These are phyloP conservation scores for Hemibagrus guttatus DNA, from an alignment of 2,797 vertebrate species.

Conservation along the genomic window DNA sequence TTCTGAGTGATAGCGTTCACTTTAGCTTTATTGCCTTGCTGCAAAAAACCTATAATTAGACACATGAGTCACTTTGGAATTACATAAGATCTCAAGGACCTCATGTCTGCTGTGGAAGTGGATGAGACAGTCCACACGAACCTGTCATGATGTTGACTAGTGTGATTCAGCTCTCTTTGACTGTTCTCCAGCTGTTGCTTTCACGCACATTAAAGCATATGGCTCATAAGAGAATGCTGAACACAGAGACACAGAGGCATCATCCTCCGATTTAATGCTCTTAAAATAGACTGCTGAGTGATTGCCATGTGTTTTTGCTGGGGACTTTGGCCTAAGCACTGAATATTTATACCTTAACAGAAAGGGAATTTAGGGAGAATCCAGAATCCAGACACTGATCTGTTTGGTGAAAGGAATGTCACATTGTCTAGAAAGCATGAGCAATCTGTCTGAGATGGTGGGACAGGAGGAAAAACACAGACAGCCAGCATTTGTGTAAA, in stretches of 20 bases:
- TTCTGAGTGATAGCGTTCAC: constrained; percentile 21
- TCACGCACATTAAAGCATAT: constrained; percentile 13
- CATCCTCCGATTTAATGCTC: not conserved
- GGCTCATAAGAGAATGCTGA: constrained; percentile 14
- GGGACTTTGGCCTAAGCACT: constrained; percentile 20
- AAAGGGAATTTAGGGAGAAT: constrained; percentile 40
- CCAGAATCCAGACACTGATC: constrained; percentile 21
- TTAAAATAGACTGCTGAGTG: constrained; percentile 25
- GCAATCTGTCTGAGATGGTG: constrained; percentile 44
- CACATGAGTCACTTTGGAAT: constrained; percentile 39
- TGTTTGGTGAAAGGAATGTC: constrained; percentile 37
- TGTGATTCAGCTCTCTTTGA: constrained; percentile 40
- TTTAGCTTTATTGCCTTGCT: constrained; percentile 36
- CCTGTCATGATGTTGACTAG: constrained; percentile 17
- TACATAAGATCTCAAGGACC: constrained; percentile 40
- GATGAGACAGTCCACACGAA: constrained; percentile 28
- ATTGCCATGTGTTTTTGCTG: constrained; percentile 5
- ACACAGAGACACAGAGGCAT: not conserved
- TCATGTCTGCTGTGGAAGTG: constrained; percentile 38
- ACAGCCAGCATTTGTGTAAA: constrained; percentile 42
- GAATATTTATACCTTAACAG: not conserved
- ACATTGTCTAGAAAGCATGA: constrained; percentile 44
- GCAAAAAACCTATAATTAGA: constrained; percentile 38
- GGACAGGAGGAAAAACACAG: constrained; percentile 35
- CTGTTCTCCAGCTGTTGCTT: constrained; percentile 20